Base-by-base conservation (phyloP, 2,113 vertebrate species). In the Catharus minimus region DNA sequence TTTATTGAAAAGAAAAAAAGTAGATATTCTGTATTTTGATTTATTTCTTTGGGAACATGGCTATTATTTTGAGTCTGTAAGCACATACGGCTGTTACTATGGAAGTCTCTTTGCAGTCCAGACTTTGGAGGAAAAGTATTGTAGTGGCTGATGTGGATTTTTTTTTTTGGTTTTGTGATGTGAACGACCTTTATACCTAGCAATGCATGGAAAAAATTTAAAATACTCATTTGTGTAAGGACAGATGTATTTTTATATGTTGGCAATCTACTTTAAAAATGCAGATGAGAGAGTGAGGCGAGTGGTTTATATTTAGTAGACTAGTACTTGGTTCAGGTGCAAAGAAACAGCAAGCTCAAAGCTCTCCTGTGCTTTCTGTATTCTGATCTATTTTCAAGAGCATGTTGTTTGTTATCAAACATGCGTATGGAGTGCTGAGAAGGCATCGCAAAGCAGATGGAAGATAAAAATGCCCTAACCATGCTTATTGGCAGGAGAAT, bases 361-460 rank as follows among this genome's bases (percentile, higher is more conserved):
- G 50, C 74, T 72, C 32, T 60, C 62, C 30, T 68, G 41, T 90
- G 41, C 55, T 61, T 57, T 57, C 39, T 65, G n/a, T 47, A 23
- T 83, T 72, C 50, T 44, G 15, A 41, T 90, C 33, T 50, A 10
- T 89, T 90, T 81, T 94, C 80, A 81, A 46, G 57, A 64, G 82
- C 20, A 4, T 32, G 8, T 80, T 74, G 84, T 65, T 92, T 82
- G 71, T 88, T 89, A 76, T 81, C 90, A 89, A 72, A 86, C 41
- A 47, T 36, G 23, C 2, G 0, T 26, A 57, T 69, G 36, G 60
- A 81, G 84, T 68, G 68, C 72, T 88, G 68, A 88, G 66, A 65
- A 76, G 64, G 61, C 57, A 61, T 75, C 73, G 30, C 39, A 84
- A 75, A 66, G 68, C 86, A 96, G 80, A 90, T 93, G 81, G 74